These are phyloP conservation scores for Etheostoma cragini DNA, from an alignment of 2,113 vertebrate species.

Conservation along the genomic window DNA sequence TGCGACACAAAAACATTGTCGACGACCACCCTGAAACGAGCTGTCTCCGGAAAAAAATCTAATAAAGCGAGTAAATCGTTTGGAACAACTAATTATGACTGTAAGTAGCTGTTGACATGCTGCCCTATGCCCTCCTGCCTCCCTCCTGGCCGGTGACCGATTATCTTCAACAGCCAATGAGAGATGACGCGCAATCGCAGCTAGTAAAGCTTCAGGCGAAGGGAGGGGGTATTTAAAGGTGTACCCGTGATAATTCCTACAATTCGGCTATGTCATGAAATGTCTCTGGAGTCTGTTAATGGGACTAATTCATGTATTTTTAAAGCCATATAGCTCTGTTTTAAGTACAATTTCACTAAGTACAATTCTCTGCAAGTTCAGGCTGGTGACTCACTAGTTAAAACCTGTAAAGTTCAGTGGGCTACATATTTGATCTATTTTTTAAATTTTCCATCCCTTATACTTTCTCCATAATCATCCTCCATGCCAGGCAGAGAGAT, in stretches of 20 bases:
- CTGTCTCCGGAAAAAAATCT: neutral
- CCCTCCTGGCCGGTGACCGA: slow-evolving; percentile 47
- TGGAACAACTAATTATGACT: neutral
- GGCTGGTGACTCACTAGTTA: neutral
- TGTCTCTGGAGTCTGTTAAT: neutral
- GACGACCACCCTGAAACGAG: neutral
- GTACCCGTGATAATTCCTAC: slow-evolving; percentile 29
- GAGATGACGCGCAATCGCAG: slow-evolving; percentile 65
- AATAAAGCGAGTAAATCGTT: neutral
- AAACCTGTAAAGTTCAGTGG: neutral
- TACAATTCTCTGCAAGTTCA: too few relatives aligned
- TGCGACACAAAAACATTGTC: slow-evolving; percentile 66
- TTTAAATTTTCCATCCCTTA: neutral
- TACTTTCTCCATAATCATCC: neutral
- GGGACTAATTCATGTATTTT: neutral
- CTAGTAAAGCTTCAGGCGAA: slow-evolving; percentile 22
- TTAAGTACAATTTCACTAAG: neutral
- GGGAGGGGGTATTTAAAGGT: slow-evolving; percentile 70
- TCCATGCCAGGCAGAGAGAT: neutral
- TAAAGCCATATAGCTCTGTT: neutral
- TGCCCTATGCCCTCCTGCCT: slow-evolving; percentile 45
- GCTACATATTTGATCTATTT: neutral
- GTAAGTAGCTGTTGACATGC: slow-evolving; percentile 53
- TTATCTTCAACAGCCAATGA: slow-evolving; percentile 67
- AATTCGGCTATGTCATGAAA: neutral